Evolutionary conservation across 2,888 invertebrate genomes (phyloP).

Genomic region (Drosophila longiperda): DNA sequence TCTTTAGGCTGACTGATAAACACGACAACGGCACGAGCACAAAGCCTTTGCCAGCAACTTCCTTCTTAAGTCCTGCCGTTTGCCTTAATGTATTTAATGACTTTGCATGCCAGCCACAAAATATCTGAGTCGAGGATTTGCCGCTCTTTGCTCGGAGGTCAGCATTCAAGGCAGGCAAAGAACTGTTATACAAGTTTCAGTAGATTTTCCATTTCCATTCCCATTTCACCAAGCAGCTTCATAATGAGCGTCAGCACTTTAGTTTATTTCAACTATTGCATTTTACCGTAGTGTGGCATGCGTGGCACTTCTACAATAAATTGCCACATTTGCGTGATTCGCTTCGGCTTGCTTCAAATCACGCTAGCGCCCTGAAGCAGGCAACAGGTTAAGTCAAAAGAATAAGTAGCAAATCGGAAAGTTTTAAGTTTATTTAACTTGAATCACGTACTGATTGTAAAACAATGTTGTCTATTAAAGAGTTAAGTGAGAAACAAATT

Average conservation of each 20-base stretch:
- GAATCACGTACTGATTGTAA: background rate
- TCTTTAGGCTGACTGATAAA: constrained; percentile 62
- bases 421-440: background rate
- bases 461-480: background rate
- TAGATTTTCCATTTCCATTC: background rate
- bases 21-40: constrained; percentile 73
- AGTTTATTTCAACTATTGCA: constrained; percentile 47
- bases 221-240: background rate
- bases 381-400: constrained; percentile 61
- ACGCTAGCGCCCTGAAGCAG: constrained; percentile 51
- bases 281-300: constrained; percentile 29
- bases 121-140: constrained; percentile 1
- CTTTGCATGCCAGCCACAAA: constrained; percentile 65
- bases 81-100: constrained; percentile 70
- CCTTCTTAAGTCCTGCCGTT: constrained; percentile 56
- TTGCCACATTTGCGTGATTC: constrained; percentile 61
- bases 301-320: constrained; percentile 46
- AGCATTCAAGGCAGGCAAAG: constrained; percentile 15
- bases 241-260: constrained; percentile 14
- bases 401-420: constrained; percentile 7
- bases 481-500: background rate
- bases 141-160: constrained; percentile 28
- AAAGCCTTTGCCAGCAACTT: constrained; percentile 44
- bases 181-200: constrained; percentile 11
- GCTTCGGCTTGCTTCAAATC: constrained; percentile 30